Evolutionary conservation across 2,888 invertebrate genomes (phyloP).

Genomic region (Amiota mariae): DNA sequence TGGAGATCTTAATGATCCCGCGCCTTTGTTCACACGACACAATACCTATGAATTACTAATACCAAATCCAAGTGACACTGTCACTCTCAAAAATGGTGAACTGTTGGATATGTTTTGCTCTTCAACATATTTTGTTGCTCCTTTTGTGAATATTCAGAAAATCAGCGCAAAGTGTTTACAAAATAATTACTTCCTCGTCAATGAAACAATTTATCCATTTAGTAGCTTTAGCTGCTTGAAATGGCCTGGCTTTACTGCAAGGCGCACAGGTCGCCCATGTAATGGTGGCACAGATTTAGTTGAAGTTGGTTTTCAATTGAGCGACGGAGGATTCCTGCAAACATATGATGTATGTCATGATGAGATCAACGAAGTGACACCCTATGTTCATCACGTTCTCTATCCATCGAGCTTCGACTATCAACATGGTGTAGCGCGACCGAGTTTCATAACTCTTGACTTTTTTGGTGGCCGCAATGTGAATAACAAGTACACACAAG

Average conservation of each 20-base stretch:
- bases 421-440: conserved; percentile 71
- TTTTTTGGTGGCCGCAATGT: conserved; percentile 68
- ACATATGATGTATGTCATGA: conserved; percentile 73
- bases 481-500: conserved; percentile 66
- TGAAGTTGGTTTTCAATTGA: conserved; percentile 71
- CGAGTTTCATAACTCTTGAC: conserved; percentile 65
- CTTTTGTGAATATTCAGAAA: conserved; percentile 51
- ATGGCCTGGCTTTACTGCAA: conserved; percentile 63
- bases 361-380: conserved; percentile 67
- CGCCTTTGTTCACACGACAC: conserved; percentile 76
- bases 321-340: conserved; percentile 66
- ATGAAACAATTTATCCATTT: conserved; percentile 62
- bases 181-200: conserved; percentile 59
- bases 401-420: conserved; percentile 72
- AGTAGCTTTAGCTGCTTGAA: conserved; percentile 64
- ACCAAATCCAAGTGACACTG: conserved; percentile 61
- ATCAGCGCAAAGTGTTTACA: conserved; percentile 65
- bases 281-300: conserved; percentile 64
- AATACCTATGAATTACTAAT: conserved; percentile 62
- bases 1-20: conserved; percentile 74
- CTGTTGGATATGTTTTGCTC: conserved; percentile 66
- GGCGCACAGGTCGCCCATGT: conserved; percentile 63
- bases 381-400: conserved; percentile 72
- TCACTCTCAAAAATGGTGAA: conserved; percentile 60
- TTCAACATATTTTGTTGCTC: conserved; percentile 50